Evolutionary conservation across 2,888 invertebrate species (phyloP), one percentile per base, ranked within the genome.

Genomic region (Xestia sexstrigata): DNA sequence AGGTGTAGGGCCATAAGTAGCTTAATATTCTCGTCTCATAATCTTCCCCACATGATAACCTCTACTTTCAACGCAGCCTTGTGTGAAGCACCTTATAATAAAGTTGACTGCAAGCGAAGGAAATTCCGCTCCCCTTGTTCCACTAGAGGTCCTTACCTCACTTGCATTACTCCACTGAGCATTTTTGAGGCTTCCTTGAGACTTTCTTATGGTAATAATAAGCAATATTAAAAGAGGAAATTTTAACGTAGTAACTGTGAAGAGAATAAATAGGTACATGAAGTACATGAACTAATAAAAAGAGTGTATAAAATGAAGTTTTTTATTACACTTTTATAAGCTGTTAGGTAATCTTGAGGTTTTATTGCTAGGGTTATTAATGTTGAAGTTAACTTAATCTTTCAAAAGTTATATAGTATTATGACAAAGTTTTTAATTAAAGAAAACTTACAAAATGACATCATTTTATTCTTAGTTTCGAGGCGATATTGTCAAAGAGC

Each of bases 31-130:
- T 26, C 1, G n/a, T 55, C 30, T n/a, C 20, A 63, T 74, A 62
- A 69, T 30, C 6, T 17, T 17, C 13, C 47, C 47, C 1, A 77
- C 20, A n/a, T 39, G 49, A 76, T 62, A 49, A 47, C n/a, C 26
- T n/a, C 20, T 17, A 26, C 1, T 13, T 45, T 70, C 8, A 58
- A 73, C 66, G 76, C 74, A 60, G 68, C 70, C 20, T 68, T 8
- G 72, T 86, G n/a, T 76, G 78, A 49, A 78, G 70, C 60, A 73
- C 39, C 68, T 74, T 60, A 60, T 76, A 85, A 76, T 74, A 70
- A 68, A 71, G 65, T 70, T 39, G 39, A 76, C 73, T 70, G 30
- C 42, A 63, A 30, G 63, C n/a, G 68, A 78, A 69, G 76, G 45
- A 80, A 73, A 79, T 82, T 77, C 65, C 60, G 26, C 39, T 26